phyloP scores from a whole-genome alignment of 2,797 vertebrate genomes.

The Urosaurus nigricauda region DNA sequence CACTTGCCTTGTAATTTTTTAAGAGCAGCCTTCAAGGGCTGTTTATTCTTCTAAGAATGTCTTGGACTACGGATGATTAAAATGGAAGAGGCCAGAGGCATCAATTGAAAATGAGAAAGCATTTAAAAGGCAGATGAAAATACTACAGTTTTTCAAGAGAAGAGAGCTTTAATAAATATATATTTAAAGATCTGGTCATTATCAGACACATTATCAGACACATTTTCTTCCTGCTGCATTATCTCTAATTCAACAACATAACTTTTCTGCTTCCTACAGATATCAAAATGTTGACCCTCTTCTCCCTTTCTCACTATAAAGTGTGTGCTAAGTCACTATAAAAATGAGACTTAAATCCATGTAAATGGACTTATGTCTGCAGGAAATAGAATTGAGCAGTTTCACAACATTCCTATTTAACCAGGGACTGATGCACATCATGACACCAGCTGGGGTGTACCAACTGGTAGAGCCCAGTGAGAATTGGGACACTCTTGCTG shows the following conservation, averaged over 20 bases:
- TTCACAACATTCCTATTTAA: too few relatives aligned
- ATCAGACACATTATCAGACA: slow-evolving; percentile 16
- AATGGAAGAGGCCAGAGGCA: slow-evolving; percentile 48
- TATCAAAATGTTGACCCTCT: too few relatives aligned
- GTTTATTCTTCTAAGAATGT: slow-evolving; percentile 55
- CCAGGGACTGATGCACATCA: too few relatives aligned
- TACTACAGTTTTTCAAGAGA: background rate
- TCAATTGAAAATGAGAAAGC: slow-evolving; percentile 59
- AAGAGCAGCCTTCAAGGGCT: slow-evolving; percentile 51
- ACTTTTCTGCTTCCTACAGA: background rate
- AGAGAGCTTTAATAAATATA: background rate
- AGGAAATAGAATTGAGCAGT: too few relatives aligned
- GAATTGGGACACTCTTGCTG: too few relatives aligned
- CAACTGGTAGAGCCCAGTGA: too few relatives aligned
- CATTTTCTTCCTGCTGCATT: background rate
- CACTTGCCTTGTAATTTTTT: slow-evolving; percentile 52
- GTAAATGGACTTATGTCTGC: too few relatives aligned
- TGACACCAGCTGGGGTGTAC: too few relatives aligned
- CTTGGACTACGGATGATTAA: slow-evolving; percentile 51
- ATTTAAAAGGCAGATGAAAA: slow-evolving; percentile 24
- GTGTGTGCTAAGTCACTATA: too few relatives aligned
- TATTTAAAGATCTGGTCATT: background rate
- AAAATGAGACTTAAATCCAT: too few relatives aligned
- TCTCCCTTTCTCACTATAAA: too few relatives aligned
- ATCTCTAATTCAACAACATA: slow-evolving; percentile 65